phyloP scores from a whole-genome alignment of 2,113 vertebrate genomes.

The Serilophus lunatus region DNA sequence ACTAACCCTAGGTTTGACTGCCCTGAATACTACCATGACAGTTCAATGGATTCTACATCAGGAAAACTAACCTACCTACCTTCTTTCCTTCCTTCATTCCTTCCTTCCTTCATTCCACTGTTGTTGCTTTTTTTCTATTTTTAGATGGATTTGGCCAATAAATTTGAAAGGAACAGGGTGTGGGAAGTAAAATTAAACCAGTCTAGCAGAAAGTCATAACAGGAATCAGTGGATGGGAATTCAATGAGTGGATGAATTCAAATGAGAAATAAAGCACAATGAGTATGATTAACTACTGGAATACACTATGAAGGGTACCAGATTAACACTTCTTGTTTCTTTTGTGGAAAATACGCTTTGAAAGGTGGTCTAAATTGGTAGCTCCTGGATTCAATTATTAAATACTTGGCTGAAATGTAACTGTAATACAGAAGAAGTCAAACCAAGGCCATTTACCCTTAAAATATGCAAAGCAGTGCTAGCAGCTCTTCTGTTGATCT shows the following conservation, averaged over 20 bases:
- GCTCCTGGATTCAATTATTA: background rate
- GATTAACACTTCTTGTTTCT: slow-evolving; percentile 15
- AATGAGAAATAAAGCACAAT: slow-evolving; percentile 30
- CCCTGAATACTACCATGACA: background rate
- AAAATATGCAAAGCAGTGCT: background rate
- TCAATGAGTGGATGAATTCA: slow-evolving; percentile 24
- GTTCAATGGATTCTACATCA: background rate
- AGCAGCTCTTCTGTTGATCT: background rate
- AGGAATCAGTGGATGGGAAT: slow-evolving; percentile 16
- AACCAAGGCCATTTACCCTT: background rate
- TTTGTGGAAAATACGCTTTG: slow-evolving; percentile 14
- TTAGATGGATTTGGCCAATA: slow-evolving; percentile 18
- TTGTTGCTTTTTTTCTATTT: slow-evolving; percentile 16
- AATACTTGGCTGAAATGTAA: background rate
- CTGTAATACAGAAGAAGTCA: background rate
- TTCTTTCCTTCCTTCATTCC: background rate
- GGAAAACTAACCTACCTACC: background rate
- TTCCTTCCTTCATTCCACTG: background rate
- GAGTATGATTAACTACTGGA: slow-evolving; percentile 24
- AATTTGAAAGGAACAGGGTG: slow-evolving; percentile 20
- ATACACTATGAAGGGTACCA: slow-evolving; percentile 5
- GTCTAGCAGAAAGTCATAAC: slow-evolving; percentile 33
- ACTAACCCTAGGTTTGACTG: background rate
- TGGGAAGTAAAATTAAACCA: slow-evolving; percentile 50
- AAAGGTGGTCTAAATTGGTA: background rate